Percentiles rank a stretch among this genome's conserved stretches.
Conservation (phyloP, 2,113 vertebrate species). For the Lepisosteus osseus region DNA sequence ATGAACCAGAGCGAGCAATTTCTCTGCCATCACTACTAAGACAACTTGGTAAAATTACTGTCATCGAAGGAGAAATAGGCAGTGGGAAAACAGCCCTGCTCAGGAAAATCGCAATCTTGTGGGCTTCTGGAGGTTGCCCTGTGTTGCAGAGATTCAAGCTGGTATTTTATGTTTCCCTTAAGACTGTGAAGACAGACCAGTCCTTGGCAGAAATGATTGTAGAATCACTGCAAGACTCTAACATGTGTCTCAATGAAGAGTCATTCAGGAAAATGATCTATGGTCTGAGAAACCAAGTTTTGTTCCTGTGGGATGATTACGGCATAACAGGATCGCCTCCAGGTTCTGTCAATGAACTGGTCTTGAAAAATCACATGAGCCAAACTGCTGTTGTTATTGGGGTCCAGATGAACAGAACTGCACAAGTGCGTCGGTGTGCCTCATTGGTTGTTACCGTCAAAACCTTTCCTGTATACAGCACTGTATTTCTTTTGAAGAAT, state of each 20-base stretch:
- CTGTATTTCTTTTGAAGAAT: slow-evolving; percentile 28
- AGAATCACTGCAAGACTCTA: slow-evolving; percentile 26
- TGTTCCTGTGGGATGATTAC: slow-evolving; percentile 48
- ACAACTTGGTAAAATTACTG: slow-evolving; percentile 35
- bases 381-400: slow-evolving; percentile 36
- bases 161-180: slow-evolving; percentile 49
- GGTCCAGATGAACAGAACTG: slow-evolving; percentile 23
- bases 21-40: slow-evolving; percentile 34
- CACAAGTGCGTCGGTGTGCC: slow-evolving; percentile 31
- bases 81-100: slow-evolving; percentile 46
- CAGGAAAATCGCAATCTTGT: slow-evolving; percentile 44
- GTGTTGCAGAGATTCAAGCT: slow-evolving; percentile 46
- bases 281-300: slow-evolving; percentile 34
- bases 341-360: slow-evolving; percentile 31
- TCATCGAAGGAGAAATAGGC: slow-evolving; percentile 50
- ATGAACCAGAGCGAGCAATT: slow-evolving; percentile 24
- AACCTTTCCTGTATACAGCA: slow-evolving; percentile 42
- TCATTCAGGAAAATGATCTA: slow-evolving; percentile 24
- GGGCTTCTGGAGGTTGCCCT: slow-evolving; percentile 49
- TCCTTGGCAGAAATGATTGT: slow-evolving; percentile 32
- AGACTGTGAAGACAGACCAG: slow-evolving; percentile 11
- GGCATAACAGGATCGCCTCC: slow-evolving; percentile 16
- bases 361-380: slow-evolving; percentile 36
- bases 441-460: slow-evolving; percentile 25
- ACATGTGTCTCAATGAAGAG: slow-evolving; percentile 26